Conservation (phyloP, 2,113 vertebrate genomes). For the Nematolebias whitei region DNA sequence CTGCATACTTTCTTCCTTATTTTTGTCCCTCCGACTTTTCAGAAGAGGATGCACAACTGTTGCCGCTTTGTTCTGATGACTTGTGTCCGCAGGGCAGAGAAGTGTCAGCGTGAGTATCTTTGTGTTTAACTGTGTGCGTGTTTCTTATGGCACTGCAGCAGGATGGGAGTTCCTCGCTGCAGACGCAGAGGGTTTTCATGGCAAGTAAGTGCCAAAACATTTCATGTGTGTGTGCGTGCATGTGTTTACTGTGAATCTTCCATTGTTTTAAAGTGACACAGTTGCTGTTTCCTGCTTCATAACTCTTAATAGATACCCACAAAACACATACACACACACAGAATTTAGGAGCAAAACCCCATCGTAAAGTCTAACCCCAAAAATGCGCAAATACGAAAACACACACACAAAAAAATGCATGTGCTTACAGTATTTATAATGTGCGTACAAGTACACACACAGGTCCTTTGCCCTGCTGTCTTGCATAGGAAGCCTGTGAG, state of each 20-base stretch:
- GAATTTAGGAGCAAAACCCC: neutral
- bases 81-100: constrained; percentile 29
- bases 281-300: constrained; percentile 84
- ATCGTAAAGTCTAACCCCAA: neutral
- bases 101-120: constrained; percentile 35
- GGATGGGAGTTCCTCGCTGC: constrained; percentile 63
- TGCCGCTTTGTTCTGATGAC: constrained; percentile 37
- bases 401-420: constrained; percentile 1
- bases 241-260: constrained; percentile 78
- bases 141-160: constrained; percentile 39
- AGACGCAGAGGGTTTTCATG: constrained; percentile 18
- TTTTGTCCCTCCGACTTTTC: constrained; percentile 15
- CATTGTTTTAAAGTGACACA: constrained; percentile 85
- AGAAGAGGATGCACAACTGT: constrained; percentile 40
- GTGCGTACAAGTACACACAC: constrained; percentile 4
- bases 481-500: constrained; percentile 59
- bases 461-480: constrained; percentile 58
- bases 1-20: constrained; percentile 6
- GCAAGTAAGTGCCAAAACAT: constrained; percentile 34
- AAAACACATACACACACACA: constrained; percentile 17
- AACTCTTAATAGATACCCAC: constrained; percentile 78
- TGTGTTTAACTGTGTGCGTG: constrained; percentile 5
- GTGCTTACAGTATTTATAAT: neutral
- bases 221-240: neutral
- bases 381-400: constrained; percentile 1